Conservation (phyloP, 1,140 invertebrate species). For the Lethocerus indicus region DNA sequence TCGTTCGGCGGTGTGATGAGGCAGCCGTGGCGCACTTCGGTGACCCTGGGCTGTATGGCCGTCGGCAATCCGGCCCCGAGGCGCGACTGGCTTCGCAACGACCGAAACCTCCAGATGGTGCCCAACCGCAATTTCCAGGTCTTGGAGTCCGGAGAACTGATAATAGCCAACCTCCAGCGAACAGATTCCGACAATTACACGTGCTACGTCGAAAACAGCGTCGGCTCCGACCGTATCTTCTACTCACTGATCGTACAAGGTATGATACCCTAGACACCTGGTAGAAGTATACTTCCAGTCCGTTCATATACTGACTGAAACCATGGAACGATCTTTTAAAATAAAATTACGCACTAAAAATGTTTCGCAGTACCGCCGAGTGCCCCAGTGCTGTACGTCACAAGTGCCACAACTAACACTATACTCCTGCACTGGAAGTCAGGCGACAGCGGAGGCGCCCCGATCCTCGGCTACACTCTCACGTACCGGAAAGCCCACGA, state of each 20-base stretch:
- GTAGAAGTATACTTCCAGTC: no score
- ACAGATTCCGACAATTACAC: conserved; percentile 25
- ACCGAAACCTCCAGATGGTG: conserved; percentile 24
- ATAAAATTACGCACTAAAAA: background rate
- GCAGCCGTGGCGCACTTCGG: conserved; percentile 43
- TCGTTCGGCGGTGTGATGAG: conserved; percentile 46
- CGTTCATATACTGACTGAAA: no score
- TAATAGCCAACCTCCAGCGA: conserved; percentile 38
- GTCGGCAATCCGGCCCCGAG: conserved; percentile 40
- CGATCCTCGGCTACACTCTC: conserved; percentile 45
- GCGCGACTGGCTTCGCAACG: conserved; percentile 42
- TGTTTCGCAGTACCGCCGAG: conserved; percentile 37
- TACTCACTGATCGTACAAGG: conserved; percentile 34
- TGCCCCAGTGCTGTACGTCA: conserved; percentile 49
- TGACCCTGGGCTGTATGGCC: conserved; percentile 40
- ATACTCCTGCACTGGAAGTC: conserved; percentile 53
- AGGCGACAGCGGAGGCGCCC: conserved; percentile 46
- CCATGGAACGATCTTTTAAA: background rate
- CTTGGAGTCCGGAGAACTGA: conserved; percentile 41
- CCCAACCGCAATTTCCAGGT: conserved; percentile 26
- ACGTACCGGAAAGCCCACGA: conserved; percentile 44
- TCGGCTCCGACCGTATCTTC: conserved; percentile 29
- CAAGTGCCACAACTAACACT: conserved; percentile 49
- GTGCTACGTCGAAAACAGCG: conserved; percentile 22
- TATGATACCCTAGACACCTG: no score